A percentile compares a stretch with the other conserved stretches of the same genome.
Conservation (phyloP, 1,140 invertebrate species). For the Pseudomyrmex cubaensis region DNA sequence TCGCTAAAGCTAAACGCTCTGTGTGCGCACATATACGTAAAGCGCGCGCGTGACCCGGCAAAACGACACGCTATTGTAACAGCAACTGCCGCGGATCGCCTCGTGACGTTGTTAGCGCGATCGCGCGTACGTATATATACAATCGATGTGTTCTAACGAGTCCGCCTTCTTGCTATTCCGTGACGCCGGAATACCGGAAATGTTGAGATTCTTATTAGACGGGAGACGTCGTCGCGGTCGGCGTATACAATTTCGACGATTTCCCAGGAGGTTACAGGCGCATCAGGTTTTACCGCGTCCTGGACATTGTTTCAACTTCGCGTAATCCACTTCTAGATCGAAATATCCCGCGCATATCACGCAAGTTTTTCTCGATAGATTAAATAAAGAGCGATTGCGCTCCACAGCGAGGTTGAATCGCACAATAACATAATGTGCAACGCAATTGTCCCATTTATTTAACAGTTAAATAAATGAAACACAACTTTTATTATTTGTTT, state of each 20-base stretch:
- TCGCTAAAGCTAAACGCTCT: conserved; percentile 2
- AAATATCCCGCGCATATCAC: not conserved
- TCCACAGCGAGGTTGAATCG: no score
- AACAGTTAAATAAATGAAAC: no score
- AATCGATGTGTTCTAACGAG: not conserved
- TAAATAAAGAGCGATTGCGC: not conserved
- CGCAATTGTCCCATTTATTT: no score
- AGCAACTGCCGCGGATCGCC: not conserved
- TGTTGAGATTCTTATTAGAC: not conserved
- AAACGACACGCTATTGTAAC: conserved; percentile 15
- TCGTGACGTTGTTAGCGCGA: conserved; percentile 11
- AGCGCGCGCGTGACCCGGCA: not conserved
- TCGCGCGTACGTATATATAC: not conserved
- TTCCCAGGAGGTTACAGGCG: conserved; percentile 15
- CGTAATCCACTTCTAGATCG: not conserved
- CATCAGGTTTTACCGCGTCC: conserved; percentile 21
- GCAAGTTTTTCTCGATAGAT: conserved; percentile 7
- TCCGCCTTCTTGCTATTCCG: no score
- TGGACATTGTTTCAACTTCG: not conserved
- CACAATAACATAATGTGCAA: no score
- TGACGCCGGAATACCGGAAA: conserved; percentile 9
- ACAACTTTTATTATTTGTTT: no score
- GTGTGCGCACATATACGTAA: no score
- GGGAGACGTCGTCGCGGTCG: not conserved
- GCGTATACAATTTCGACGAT: conserved; percentile 26